Conservation (phyloP, 2,113 vertebrate species). For the Calidris pygmaea region DNA sequence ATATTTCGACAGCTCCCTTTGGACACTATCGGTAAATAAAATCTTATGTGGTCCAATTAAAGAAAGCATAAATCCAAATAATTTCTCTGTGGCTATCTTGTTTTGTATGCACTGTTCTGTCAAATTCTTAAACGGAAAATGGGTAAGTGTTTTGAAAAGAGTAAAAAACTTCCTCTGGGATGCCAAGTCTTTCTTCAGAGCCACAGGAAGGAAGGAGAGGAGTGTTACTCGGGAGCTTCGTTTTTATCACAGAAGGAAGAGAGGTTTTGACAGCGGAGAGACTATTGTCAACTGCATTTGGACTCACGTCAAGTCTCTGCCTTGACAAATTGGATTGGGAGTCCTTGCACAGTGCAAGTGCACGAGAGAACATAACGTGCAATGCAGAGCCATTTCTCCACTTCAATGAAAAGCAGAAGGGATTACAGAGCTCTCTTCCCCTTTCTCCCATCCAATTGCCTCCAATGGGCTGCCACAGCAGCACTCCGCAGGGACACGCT, state of each 20-base stretch:
- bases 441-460: neutral
- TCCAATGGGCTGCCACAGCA: neutral
- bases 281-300: slow-evolving; percentile 34
- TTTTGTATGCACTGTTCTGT: neutral
- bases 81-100: neutral
- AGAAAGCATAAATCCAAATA: slow-evolving; percentile 19
- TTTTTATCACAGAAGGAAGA: slow-evolving; percentile 27
- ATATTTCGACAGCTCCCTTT: slow-evolving; percentile 29
- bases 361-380: neutral
- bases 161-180: neutral
- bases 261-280: slow-evolving; percentile 42
- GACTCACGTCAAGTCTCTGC: slow-evolving; percentile 2
- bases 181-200: neutral
- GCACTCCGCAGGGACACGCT: rapidly evolving
- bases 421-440: neutral
- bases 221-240: neutral
- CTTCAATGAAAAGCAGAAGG: neutral
- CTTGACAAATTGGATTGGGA: slow-evolving; percentile 36
- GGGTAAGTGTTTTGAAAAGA: neutral
- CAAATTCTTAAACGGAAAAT: neutral
- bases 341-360: neutral
- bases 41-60: slow-evolving; percentile 42
- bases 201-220: slow-evolving; percentile 18
- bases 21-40: slow-evolving; percentile 47
- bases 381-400: neutral